These are phyloP conservation scores for Pelecanoides urinatrix DNA, from an alignment of 2,113 vertebrate genomes.

Conservation along the genomic window DNA sequence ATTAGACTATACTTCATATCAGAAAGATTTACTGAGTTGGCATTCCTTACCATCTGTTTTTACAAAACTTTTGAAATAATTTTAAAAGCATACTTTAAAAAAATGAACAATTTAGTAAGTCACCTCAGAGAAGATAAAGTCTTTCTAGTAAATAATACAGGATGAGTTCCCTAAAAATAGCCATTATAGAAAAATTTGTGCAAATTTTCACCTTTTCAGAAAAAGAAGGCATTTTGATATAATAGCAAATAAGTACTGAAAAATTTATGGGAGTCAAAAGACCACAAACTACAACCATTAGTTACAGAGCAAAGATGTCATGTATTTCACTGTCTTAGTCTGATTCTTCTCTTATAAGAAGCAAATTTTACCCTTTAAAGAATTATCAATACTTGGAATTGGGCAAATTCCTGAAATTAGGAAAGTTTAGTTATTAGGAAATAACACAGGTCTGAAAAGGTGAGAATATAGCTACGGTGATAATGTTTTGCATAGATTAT, in stretches of 20 bases:
- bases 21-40: neutral
- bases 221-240: neutral
- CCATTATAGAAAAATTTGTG: neutral
- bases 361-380: neutral
- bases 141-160: neutral
- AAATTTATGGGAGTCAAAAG: neutral
- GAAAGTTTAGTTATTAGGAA: neutral
- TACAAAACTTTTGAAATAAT: neutral
- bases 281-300: neutral
- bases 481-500: neutral
- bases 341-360: neutral
- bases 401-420: neutral
- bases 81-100: neutral
- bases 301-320: neutral
- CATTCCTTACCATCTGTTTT: neutral
- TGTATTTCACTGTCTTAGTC: neutral
- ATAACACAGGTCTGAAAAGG: neutral
- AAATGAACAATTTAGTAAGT: neutral
- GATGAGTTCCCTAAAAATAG: neutral
- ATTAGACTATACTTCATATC: neutral
- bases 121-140: neutral
- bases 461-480: neutral
- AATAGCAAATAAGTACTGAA: neutral
- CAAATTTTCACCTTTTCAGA: neutral
- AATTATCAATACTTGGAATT: neutral